These are phyloP conservation scores for Toxotes lorentzi DNA, from an alignment of 2,797 vertebrate genomes.

Conservation along the genomic window DNA sequence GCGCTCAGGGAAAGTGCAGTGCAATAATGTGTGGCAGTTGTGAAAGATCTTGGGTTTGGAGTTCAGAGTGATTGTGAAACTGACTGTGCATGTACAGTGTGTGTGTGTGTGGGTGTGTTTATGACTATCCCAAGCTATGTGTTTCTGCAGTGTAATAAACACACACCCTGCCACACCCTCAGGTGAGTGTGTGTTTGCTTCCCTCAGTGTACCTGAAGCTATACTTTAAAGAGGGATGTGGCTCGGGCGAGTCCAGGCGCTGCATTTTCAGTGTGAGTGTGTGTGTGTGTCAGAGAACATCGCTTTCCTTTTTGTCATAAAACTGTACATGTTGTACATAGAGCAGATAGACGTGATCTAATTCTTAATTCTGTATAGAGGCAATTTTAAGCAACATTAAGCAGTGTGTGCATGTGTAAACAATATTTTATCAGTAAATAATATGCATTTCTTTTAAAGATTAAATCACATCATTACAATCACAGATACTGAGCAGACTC, in stretches of 20 bases:
- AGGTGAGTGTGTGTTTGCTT: conserved; percentile 42
- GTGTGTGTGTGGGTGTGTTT: conserved; percentile 31
- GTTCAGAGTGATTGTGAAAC: conserved; percentile 56
- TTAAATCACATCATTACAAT: neutral
- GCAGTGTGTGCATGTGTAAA: no score
- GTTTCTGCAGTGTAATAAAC: conserved; percentile 57
- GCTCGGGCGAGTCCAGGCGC: conserved; percentile 60
- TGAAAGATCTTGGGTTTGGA: conserved; percentile 42
- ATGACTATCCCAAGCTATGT: conserved; percentile 56
- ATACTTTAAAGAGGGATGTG: conserved; percentile 60
- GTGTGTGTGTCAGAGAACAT: conserved; percentile 43
- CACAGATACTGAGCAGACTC: neutral
- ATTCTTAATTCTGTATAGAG: neutral
- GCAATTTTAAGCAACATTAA: conserved; percentile 15
- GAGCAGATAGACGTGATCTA: conserved; percentile 14
- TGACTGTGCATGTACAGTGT: neutral
- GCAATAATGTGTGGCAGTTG: conserved; percentile 11
- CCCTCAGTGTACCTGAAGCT: conserved; percentile 40
- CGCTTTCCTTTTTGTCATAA: conserved; percentile 37
- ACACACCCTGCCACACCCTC: conserved; percentile 61
- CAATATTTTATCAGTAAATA: neutral
- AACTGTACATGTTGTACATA: conserved; percentile 8
- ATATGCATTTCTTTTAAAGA: neutral
- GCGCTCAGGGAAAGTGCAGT: conserved; percentile 23
- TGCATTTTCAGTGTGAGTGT: conserved; percentile 24